phyloP scores from a whole-genome alignment of 2,888 invertebrate genomes.

The Melikaiella ostensackeni region DNA sequence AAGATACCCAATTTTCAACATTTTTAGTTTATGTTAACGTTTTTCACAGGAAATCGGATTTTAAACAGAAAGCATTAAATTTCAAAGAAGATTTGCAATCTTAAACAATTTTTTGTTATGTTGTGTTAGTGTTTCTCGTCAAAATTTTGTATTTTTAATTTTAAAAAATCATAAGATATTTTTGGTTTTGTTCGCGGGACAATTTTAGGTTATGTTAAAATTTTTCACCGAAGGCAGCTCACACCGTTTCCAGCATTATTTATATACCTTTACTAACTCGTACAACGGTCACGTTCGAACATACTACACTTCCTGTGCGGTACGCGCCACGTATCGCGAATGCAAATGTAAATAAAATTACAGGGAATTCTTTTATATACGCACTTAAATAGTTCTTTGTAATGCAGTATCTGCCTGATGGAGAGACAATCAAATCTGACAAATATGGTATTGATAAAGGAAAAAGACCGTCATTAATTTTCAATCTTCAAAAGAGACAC shows the following conservation, averaged over 20 bases:
- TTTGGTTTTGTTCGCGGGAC: too few species aligned
- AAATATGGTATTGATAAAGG: constrained; percentile 20
- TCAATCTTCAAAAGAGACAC: neutral
- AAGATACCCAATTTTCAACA: too few species aligned
- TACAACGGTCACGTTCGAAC: constrained; percentile 71
- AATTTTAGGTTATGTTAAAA: too few species aligned
- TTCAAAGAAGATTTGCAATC: too few species aligned
- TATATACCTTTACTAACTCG: constrained; percentile 60
- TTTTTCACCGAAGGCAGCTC: constrained; percentile 38
- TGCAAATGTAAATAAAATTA: constrained; percentile 68
- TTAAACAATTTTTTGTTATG: too few species aligned
- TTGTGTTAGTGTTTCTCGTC: too few species aligned
- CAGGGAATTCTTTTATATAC: constrained; percentile 58
- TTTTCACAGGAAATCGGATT: too few species aligned
- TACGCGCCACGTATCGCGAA: constrained; percentile 65
- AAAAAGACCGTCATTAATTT: neutral
- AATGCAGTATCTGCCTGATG: constrained; percentile 16
- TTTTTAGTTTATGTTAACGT: too few species aligned
- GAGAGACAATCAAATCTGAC: constrained; percentile 33
- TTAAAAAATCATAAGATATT: too few species aligned
- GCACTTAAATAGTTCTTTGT: constrained; percentile 38
- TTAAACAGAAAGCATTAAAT: too few species aligned
- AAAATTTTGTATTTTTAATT: too few species aligned
- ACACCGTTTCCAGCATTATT: constrained; percentile 62
- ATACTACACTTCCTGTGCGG: constrained; percentile 68